Percentiles rank a stretch among this genome's conserved stretches.
These are phyloP conservation scores for Poecilia picta DNA, from an alignment of 2,797 vertebrate genomes.

Conservation along the genomic window DNA sequence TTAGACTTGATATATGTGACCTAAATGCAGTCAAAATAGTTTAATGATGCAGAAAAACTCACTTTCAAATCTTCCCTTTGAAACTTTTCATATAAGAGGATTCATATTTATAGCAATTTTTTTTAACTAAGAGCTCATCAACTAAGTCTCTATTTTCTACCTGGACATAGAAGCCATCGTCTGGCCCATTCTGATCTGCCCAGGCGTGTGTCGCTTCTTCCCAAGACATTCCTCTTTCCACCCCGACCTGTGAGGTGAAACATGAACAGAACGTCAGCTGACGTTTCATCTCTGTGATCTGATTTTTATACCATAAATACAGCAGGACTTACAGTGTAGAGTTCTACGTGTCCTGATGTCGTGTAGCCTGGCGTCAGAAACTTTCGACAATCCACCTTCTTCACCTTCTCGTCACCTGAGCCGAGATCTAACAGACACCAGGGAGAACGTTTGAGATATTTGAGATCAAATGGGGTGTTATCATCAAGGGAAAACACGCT, in stretches of 20 bases:
- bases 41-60: background rate
- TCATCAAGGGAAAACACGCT: background rate
- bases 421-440: slow-evolving; percentile 86
- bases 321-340: slow-evolving; percentile 88
- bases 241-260: slow-evolving; percentile 85
- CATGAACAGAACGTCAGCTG: background rate
- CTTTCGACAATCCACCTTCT: slow-evolving; percentile 93
- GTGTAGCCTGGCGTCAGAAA: slow-evolving; percentile 97
- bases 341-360: slow-evolving; percentile 94
- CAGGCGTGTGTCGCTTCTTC: slow-evolving; percentile 96
- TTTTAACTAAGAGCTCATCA: background rate
- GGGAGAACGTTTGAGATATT: background rate
- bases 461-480: background rate
- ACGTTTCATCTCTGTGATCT: background rate
- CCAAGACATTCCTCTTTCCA: slow-evolving; percentile 99
- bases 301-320: rapidly evolving
- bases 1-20: background rate
- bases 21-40: background rate
- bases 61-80: background rate
- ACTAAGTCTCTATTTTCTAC: slow-evolving; percentile 64
- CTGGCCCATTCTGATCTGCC: slow-evolving; percentile 93
- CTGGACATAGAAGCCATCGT: slow-evolving; percentile 98
- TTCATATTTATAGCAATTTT: background rate
- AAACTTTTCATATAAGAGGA: background rate
- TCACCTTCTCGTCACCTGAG: slow-evolving; percentile 97